These are phyloP conservation scores for Brachionus rubens DNA, from an alignment of 1,140 invertebrate genomes.

Conservation along the genomic window DNA sequence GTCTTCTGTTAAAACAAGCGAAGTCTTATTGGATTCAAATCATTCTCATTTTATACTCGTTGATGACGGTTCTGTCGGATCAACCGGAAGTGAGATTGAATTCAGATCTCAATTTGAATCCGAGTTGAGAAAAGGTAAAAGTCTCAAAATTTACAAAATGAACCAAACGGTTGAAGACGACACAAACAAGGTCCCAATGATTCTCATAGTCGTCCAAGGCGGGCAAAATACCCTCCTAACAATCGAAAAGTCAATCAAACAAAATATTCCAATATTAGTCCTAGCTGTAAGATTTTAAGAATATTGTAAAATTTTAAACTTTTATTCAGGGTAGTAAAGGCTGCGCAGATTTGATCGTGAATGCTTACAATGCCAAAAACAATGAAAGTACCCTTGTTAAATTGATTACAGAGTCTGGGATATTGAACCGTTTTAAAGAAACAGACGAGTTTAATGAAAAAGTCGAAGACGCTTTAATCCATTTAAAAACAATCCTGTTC, in stretches of 20 bases:
- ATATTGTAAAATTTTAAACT: too few relatives aligned
- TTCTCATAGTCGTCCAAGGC: conserved; percentile 59
- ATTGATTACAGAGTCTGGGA: not conserved
- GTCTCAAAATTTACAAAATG: conserved; percentile 51
- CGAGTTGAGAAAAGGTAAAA: conserved; percentile 48
- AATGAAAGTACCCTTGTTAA: not conserved
- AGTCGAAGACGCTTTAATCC: not conserved
- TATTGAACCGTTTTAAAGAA: not conserved
- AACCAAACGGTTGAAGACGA: too few relatives aligned
- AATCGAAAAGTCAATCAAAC: conserved; percentile 52
- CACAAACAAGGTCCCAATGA: conserved; percentile 54
- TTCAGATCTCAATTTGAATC: conserved; percentile 31
- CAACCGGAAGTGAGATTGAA: conserved; percentile 40
- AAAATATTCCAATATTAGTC: conserved; percentile 57
- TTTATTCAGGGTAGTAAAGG: conserved; percentile 59
- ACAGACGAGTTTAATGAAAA: conserved; percentile 4
- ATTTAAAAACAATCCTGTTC: not conserved
- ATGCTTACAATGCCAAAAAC: conserved; percentile 49
- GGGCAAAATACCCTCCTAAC: conserved; percentile 58
- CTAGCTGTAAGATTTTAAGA: conserved; percentile 48
- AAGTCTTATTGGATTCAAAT: conserved; percentile 35
- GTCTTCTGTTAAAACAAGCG: not conserved
- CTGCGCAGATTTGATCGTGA: conserved; percentile 59
- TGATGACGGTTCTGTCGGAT: conserved; percentile 25
- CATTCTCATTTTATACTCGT: conserved; percentile 37